Base-by-base conservation (phyloP, 2,113 vertebrate species). In the Entelurus aequoreus region DNA sequence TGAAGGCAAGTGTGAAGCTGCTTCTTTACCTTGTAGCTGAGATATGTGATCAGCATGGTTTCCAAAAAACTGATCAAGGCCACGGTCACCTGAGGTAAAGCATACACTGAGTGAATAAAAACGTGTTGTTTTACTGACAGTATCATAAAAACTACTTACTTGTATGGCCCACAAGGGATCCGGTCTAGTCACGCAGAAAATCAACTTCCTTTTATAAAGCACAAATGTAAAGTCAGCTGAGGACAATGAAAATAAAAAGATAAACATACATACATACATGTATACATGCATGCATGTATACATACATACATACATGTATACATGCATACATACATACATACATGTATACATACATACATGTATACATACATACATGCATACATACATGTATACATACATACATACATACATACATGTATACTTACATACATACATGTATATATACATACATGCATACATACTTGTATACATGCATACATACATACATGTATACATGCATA, bases 21-120 rank as follows among this genome's bases (percentile, higher is more conserved):
- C 35, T 13, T 49, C 28, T 91, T 87, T 84, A 97, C 96, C 92
- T 98, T 99, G 90, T 99, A 99, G 91, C 97, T 98, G 83, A 98
- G 94, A 92, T 99, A 98, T 71, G 92, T 97, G 78, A 98, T 93
- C 13, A 99, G 94, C 93, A 97, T 94, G 36, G 95, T 96, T 91
- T 99, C 96, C 76, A 98, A 88, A 67, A 98, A 99, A 83, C 97
- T 94, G 84, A 98, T 97, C 52, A 94, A 81, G 56, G 96, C 97
- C 71, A 99, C 94, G 55, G 91, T 92, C 89, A 99, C 95, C 97
- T 98, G 78, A 1, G 59, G 67, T 60, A 81, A 64, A 69, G 61
- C 58, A 57, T 48, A 74, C 12, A 51, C 28, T 19, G 3, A 65
- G 71, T 71, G 54, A 72, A 63, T 48, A 68, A 54, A 61, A n/a